A percentile compares a stretch with the other conserved stretches of the same genome.
These are phyloP conservation scores for Sciurus niger DNA, from an alignment of 2,113 vertebrate species.

Conservation along the genomic window DNA sequence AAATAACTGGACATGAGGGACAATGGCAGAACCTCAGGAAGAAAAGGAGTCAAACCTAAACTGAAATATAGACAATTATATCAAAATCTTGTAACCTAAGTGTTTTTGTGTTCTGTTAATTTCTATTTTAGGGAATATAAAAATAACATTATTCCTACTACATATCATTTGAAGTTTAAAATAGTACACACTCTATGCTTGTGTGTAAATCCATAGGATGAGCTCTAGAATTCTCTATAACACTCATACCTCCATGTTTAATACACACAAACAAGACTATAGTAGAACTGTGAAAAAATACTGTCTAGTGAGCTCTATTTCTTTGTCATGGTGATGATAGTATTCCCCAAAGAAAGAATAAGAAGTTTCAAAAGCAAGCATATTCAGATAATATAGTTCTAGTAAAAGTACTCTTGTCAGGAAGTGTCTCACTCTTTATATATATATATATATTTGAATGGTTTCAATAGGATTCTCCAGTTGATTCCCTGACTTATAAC, in stretches of 20 bases:
- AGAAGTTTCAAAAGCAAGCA: neutral
- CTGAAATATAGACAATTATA: neutral
- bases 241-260: neutral
- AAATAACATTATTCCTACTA: neutral
- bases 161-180: neutral
- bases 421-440: neutral
- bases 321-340: neutral
- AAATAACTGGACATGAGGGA: neutral
- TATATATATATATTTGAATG: neutral
- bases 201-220: neutral
- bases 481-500: neutral
- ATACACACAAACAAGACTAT: neutral
- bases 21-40: neutral
- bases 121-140: neutral
- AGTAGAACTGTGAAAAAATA: neutral
- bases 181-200: neutral
- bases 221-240: neutral
- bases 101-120: neutral
- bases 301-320: neutral
- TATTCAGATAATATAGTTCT: neutral
- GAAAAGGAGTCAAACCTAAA: neutral
- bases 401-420: neutral
- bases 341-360: neutral
- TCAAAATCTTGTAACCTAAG: neutral
- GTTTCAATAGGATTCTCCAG: constrained; percentile 1